These are phyloP conservation scores for Gallinago undulata DNA, from an alignment of 2,113 vertebrate genomes.

Conservation along the genomic window DNA sequence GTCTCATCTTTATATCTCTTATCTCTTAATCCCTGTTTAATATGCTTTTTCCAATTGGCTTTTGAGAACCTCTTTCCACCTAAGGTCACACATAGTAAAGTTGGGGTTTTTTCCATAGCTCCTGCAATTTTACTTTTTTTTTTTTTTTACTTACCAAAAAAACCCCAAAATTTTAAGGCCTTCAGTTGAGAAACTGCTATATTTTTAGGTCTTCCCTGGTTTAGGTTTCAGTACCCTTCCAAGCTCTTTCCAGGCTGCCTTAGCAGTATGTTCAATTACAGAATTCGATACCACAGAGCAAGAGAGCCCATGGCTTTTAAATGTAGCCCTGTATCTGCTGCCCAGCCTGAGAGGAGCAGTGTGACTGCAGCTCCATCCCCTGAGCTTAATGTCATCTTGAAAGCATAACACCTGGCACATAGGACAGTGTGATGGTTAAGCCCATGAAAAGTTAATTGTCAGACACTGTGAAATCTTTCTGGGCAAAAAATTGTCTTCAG, in stretches of 20 bases:
- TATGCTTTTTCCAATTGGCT: background rate
- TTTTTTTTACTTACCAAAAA: background rate
- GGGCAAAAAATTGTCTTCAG: background rate
- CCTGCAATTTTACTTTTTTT: background rate
- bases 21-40: background rate
- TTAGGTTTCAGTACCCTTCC: background rate
- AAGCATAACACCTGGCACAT: background rate
- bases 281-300: fast-evolving
- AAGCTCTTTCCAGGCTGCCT: background rate
- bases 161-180: background rate
- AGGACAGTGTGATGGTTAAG: background rate
- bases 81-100: background rate
- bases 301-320: background rate
- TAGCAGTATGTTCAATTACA: background rate
- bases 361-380: background rate
- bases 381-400: background rate
- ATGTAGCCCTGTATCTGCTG: background rate
- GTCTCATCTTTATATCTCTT: background rate
- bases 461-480: background rate
- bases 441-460: background rate
- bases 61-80: background rate
- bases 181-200: background rate
- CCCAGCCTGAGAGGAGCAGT: background rate
- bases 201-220: background rate
- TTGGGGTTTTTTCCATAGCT: background rate